Percentiles rank a stretch among this genome's conserved stretches.
phyloP scores from a whole-genome alignment of 2,888 invertebrate genomes.

The Agonopterix heracliana region DNA sequence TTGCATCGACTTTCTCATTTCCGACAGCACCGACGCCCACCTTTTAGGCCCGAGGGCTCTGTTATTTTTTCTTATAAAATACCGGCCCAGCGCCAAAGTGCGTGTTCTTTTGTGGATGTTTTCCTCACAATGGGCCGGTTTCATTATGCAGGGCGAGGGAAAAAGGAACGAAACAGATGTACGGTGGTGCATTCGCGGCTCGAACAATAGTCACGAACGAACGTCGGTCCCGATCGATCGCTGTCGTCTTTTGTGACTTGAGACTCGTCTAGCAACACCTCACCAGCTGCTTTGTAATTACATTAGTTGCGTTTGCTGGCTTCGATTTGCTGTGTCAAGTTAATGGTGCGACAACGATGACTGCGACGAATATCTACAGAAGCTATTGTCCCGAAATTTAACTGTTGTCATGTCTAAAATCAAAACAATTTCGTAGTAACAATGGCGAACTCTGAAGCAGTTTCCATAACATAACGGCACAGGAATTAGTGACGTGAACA shows the following conservation, averaged over 20 bases:
- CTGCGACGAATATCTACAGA: neutral
- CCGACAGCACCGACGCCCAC: conserved; percentile 65
- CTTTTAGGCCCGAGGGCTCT: conserved; percentile 53
- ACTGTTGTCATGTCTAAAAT: conserved; percentile 9
- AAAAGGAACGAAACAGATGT: conserved; percentile 74
- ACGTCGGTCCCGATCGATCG: conserved; percentile 50
- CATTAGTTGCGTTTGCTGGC: conserved; percentile 26
- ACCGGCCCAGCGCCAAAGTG: conserved; percentile 49
- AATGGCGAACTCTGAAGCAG: conserved; percentile 48
- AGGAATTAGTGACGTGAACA: conserved; percentile 36
- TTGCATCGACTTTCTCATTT: conserved; percentile 68
- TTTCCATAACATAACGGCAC: conserved; percentile 60
- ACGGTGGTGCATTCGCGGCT: conserved; percentile 58
- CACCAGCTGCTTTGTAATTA: conserved; percentile 39
- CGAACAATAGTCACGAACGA: conserved; percentile 69
- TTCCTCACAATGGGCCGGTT: conserved; percentile 66
- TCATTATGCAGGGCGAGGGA: conserved; percentile 66
- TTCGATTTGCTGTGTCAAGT: conserved; percentile 11
- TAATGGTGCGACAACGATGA: conserved; percentile 17
- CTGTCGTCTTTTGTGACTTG: conserved; percentile 55
- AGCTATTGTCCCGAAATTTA: neutral
- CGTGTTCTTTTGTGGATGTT: conserved; percentile 70
- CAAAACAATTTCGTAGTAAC: conserved; percentile 28
- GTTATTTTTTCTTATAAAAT: conserved; percentile 69
- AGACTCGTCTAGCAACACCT: conserved; percentile 33